Percentiles rank a stretch among this genome's conserved stretches.
These are phyloP conservation scores for Myiagra hebetior DNA, from an alignment of 2,113 vertebrate species.

Conservation along the genomic window DNA sequence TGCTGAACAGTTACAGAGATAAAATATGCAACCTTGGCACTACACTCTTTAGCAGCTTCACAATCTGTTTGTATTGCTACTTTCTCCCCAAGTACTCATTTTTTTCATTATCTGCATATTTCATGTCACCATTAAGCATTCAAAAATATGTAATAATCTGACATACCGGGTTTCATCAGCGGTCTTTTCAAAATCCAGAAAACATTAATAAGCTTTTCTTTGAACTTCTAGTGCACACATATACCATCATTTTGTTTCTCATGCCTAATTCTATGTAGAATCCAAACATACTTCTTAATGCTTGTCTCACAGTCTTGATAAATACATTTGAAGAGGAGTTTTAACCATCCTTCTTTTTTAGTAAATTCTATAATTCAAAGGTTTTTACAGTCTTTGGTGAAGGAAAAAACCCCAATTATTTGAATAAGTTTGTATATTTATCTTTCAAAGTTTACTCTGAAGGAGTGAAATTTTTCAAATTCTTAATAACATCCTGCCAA, in stretches of 20 bases:
- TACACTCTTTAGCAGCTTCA: neutral
- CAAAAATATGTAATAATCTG: neutral
- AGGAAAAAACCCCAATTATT: neutral
- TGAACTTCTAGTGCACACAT: neutral
- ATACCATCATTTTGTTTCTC: neutral
- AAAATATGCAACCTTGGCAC: neutral
- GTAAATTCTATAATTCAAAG: neutral
- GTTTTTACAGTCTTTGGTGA: neutral
- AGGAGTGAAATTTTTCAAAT: neutral
- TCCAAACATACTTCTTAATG: neutral
- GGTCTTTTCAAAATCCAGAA: neutral
- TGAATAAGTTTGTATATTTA: neutral
- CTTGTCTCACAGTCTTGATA: neutral
- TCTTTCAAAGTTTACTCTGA: neutral
- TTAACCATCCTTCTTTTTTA: neutral
- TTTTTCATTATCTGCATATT: neutral
- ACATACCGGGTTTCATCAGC: neutral
- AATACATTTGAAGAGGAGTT: neutral
- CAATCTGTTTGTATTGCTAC: neutral
- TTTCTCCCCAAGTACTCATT: neutral
- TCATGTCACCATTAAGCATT: neutral
- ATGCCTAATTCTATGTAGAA: neutral
- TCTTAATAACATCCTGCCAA: neutral
- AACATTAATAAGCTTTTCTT: neutral
- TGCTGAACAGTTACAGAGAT: neutral